phyloP scores from a whole-genome alignment of 2,797 vertebrate genomes.

The Hylomyscus alleni region DNA sequence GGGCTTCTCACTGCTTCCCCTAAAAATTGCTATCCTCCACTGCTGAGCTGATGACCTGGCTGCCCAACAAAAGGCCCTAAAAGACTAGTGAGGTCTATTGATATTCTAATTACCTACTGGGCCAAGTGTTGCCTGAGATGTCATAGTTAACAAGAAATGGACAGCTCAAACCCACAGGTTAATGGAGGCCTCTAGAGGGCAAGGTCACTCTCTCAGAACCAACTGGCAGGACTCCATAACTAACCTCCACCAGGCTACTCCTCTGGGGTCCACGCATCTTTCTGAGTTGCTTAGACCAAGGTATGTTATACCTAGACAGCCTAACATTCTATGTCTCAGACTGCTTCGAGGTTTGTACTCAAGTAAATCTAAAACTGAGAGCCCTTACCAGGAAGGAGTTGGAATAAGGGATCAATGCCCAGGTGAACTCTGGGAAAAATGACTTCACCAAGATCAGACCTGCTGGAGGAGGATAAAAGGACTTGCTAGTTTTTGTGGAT shows the following conservation, averaged over 20 bases:
- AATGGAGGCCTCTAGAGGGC: not conserved
- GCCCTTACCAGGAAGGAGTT: not conserved
- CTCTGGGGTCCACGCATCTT: not conserved
- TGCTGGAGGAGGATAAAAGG: not conserved
- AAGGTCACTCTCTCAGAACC: not conserved
- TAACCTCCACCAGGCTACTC: not conserved
- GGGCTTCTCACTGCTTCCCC: not conserved
- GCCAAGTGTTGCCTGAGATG: not conserved
- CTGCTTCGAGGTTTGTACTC: not conserved
- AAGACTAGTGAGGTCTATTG: not conserved
- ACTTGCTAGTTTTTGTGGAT: not conserved
- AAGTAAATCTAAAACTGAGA: not conserved
- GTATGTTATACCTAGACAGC: not conserved
- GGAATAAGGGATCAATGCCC: not conserved
- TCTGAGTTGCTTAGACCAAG: not conserved
- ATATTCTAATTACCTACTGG: not conserved
- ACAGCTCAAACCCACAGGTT: not conserved
- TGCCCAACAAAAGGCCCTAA: not conserved
- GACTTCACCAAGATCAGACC: not conserved
- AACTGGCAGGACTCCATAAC: not conserved
- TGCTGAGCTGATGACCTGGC: not conserved
- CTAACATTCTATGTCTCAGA: not conserved
- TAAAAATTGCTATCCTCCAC: not conserved
- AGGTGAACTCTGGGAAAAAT: not conserved
- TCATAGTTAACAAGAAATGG: not conserved